Evolutionary conservation across 2,888 invertebrate genomes (phyloP), one percentile per base, ranked within the genome.

Genomic region (Leptinotarsa haldemani): DNA sequence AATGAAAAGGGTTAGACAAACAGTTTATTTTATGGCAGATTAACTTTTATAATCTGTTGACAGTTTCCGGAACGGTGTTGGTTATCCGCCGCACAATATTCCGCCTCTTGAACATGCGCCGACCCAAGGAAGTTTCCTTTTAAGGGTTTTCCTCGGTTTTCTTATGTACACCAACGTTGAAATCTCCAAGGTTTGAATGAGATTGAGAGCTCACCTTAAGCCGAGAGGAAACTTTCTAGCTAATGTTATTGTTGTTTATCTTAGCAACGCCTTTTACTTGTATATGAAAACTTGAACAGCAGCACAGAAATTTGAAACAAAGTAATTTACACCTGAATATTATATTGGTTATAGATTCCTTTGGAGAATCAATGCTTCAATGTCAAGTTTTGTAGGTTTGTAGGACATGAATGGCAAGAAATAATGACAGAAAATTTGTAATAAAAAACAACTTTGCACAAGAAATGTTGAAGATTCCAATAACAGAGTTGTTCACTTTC

Each of bases 1-100:
- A 82, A 82, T 81, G 82, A 83, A 82, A 82, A 83, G 83, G 82
- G 82, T 81, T 80, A 83, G 81, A 82, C 85, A 85, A 84, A 85
- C 84, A 85, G 85, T 84, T 85, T 83, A 85, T 85, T 86, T 86
- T 82, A 82, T 84, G 82, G 81, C 77, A 84, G 85, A 86, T 86
- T 86, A 86, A 84, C 86, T 85, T 84, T 84, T 84, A 85, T 86
- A 85, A 85, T 85, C 85, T 85, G 85, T 85, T 85, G 85, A 84
- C 85, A 85, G 83, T 82, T 84, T 85, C 85, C 84, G 83, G 81
- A 81, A 82, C 80, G 81, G 78, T 73, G 79, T 81, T 78, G 81
- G 80, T 77, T 80, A 78, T 73, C 79, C 79, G 79, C 80, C 79
- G 79, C 79, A 79, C 74, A 78, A 79, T 80, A 73, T 77, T 79